Evolutionary conservation across 2,113 vertebrate species (phyloP).

Genomic region (Geococcyx californianus): DNA sequence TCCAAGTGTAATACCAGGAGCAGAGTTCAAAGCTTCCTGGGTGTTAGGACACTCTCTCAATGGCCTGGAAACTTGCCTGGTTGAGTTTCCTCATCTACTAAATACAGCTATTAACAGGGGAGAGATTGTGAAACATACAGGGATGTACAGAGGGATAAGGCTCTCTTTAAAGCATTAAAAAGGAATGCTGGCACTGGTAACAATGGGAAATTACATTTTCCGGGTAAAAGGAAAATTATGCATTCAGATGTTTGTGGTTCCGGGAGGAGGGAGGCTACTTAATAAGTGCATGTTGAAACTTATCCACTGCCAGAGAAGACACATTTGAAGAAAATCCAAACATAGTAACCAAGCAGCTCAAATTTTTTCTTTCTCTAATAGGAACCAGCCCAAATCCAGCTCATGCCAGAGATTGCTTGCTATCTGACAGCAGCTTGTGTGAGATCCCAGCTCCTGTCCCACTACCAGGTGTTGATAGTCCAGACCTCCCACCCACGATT

Average conservation of each 20-base stretch:
- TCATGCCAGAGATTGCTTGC: not conserved
- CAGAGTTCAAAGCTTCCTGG: not conserved
- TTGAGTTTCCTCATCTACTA: not conserved
- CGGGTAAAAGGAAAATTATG: not conserved
- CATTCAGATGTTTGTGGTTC: not conserved
- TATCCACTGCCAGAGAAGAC: not conserved
- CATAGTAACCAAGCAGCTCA: not conserved
- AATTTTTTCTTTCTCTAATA: not conserved
- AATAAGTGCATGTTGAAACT: rapidly evolving
- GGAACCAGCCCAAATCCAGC: not conserved
- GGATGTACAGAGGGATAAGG: not conserved
- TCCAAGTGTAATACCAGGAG: not conserved
- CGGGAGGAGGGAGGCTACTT: not conserved
- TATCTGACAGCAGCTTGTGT: not conserved
- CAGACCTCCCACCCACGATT: rapidly evolving
- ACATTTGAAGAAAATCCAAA: not conserved
- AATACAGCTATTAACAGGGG: not conserved
- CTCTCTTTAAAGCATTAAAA: not conserved
- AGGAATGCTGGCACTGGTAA: not conserved
- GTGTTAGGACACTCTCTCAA: not conserved
- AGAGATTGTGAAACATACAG: not conserved
- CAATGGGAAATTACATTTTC: not conserved
- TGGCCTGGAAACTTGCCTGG: not conserved
- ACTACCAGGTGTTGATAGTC: not conserved
- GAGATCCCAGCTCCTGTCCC: not conserved